Percentiles rank a stretch among this genome's conserved stretches.
phyloP scores from a whole-genome alignment of 2,113 vertebrate species.

The Spilogale gracilis region DNA sequence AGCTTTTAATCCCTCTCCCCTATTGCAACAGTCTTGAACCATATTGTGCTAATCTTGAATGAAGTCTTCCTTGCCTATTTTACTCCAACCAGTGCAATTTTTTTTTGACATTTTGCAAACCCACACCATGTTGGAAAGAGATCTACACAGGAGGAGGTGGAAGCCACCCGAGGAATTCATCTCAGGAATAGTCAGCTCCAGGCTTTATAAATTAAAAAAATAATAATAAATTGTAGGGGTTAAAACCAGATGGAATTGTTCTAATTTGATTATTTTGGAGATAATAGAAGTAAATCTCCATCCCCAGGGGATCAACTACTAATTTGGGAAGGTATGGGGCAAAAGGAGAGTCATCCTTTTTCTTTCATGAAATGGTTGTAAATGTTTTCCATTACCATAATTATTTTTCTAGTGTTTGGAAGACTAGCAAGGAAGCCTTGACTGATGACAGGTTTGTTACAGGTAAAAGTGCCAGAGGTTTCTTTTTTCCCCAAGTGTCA shows the following conservation, averaged over 20 bases:
- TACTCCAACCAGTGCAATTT: not conserved
- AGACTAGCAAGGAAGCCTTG: not conserved
- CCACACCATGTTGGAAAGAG: not conserved
- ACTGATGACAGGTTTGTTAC: constrained; percentile 14
- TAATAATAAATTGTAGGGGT: not conserved
- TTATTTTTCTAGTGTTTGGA: not conserved
- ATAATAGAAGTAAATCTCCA: constrained; percentile 8
- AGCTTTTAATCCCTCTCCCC: not conserved
- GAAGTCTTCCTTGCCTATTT: not conserved
- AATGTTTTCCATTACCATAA: not conserved
- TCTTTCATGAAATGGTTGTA: not conserved
- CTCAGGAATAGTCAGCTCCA: not conserved
- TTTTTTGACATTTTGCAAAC: not conserved
- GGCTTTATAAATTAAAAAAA: constrained; percentile 19
- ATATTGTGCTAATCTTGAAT: not conserved
- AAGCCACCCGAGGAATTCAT: not conserved
- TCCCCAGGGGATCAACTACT: constrained; percentile 11
- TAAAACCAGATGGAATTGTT: constrained; percentile 24
- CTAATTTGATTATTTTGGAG: constrained; percentile 39
- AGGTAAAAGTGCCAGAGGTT: not conserved
- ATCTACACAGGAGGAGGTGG: not conserved
- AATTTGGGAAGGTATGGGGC: not conserved
- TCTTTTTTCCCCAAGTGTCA: not conserved
- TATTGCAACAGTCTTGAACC: not conserved
- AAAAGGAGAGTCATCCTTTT: not conserved